Evolutionary conservation across 1,140 invertebrate species (phyloP).

Genomic region (Trachelipus rathkii): DNA sequence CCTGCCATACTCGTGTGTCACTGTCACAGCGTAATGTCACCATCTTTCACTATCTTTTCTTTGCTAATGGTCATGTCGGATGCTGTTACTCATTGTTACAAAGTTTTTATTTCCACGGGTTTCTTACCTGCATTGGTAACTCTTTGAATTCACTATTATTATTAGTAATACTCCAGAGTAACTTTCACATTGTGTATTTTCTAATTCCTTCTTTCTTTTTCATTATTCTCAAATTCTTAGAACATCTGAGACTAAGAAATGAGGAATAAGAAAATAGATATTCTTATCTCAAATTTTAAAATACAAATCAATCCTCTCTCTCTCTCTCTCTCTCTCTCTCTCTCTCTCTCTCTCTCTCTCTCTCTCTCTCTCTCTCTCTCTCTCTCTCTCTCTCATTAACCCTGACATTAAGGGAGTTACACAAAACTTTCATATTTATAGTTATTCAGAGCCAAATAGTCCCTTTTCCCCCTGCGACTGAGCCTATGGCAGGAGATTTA

Average conservation of each 20-base stretch:
- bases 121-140: conserved; percentile 1
- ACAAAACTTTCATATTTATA: not conserved
- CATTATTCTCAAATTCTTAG: too few relatives aligned
- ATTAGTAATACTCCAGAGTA: not conserved
- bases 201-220: not conserved
- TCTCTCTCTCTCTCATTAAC: not conserved
- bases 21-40: not conserved
- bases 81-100: conserved; percentile 7
- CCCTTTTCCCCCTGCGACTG: not conserved
- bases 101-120: not conserved
- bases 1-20: not conserved
- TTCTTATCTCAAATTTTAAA: too few relatives aligned
- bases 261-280: too few relatives aligned
- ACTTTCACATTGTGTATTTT: not conserved
- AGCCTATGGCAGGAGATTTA: not conserved
- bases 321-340: not conserved
- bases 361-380: not conserved
- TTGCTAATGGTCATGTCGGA: conserved; percentile 8
- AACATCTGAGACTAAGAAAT: too few relatives aligned
- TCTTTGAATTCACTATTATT: not conserved
- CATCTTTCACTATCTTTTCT: conserved; percentile 8
- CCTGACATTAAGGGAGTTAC: conserved; percentile 2
- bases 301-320: not conserved
- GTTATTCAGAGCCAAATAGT: not conserved
- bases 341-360: not conserved